Evolutionary conservation across 2,888 invertebrate species (phyloP).

Genomic region (Cyclophora albipunctata): DNA sequence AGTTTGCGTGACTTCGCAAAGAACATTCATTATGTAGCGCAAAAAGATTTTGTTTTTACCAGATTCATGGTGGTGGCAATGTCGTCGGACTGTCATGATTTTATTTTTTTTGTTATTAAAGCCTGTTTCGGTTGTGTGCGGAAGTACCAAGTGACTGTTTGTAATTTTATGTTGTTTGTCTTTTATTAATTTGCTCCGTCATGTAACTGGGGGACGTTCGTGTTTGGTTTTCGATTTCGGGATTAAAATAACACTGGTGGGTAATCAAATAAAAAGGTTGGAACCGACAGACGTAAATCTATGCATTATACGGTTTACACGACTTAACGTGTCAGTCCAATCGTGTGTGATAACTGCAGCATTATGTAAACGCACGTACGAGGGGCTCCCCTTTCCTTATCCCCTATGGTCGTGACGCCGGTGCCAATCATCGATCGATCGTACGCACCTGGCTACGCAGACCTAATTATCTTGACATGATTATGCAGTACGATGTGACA

Average conservation of each 20-base stretch:
- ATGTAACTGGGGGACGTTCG: too few relatives aligned
- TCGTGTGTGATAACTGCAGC: conserved; percentile 12
- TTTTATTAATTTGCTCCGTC: too few relatives aligned
- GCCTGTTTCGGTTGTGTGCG: too few relatives aligned
- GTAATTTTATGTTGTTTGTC: too few relatives aligned
- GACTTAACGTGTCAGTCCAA: conserved; percentile 9
- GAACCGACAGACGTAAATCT: conserved; percentile 6
- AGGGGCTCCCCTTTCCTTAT: conserved; percentile 12
- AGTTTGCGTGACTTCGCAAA: too few relatives aligned
- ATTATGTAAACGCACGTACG: conserved; percentile 2
- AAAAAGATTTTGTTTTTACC: too few relatives aligned
- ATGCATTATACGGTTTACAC: conserved; percentile 4
- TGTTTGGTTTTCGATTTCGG: background rate
- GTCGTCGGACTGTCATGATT: too few relatives aligned
- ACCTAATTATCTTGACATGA: background rate
- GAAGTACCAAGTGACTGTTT: too few relatives aligned
- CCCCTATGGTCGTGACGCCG: conserved; percentile 1
- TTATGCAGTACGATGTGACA: too few relatives aligned
- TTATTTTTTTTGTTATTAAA: too few relatives aligned
- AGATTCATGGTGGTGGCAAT: too few relatives aligned
- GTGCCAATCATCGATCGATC: conserved; percentile 2
- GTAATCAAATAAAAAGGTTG: conserved; percentile 3
- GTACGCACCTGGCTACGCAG: conserved; percentile 11
- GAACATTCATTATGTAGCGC: too few relatives aligned
- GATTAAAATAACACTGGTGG: background rate